Evolutionary conservation across 2,888 invertebrate genomes (phyloP).

Genomic region (Erpobdella octoculata): DNA sequence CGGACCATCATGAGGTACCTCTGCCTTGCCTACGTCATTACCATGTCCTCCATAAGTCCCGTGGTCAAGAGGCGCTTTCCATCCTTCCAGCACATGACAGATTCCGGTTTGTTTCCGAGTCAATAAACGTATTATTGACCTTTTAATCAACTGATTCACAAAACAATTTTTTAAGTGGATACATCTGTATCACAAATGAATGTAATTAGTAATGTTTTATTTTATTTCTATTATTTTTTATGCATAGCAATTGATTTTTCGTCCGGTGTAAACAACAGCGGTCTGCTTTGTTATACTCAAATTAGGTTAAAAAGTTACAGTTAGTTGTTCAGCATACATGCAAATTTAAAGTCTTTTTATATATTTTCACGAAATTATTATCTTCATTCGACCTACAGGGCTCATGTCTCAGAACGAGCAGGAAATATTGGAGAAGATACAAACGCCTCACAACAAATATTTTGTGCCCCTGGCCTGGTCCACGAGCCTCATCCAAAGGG

Average conservation of each 20-base stretch:
- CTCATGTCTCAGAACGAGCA: slow-evolving; percentile 60
- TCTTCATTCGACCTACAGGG: no score
- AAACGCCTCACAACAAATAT: slow-evolving; percentile 61
- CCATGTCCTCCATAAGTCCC: slow-evolving; percentile 60
- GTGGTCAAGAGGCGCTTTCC: slow-evolving; percentile 59
- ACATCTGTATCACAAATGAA: neutral
- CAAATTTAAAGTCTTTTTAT: no score
- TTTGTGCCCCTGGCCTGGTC: slow-evolving; percentile 64
- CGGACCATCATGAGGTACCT: slow-evolving; percentile 60
- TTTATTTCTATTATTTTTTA: neutral
- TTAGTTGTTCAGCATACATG: no score
- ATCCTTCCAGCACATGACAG: slow-evolving; percentile 53
- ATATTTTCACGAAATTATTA: no score
- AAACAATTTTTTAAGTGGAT: neutral
- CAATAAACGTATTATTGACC: neutral
- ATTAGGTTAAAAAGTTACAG: no score
- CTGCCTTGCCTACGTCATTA: slow-evolving; percentile 55
- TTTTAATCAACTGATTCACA: neutral
- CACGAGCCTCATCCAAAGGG: slow-evolving; percentile 58
- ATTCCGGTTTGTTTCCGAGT: slow-evolving; percentile 43
- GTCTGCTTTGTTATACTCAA: no score
- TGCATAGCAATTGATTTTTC: neutral
- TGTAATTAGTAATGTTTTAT: neutral
- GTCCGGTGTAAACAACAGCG: no score
- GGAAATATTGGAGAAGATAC: slow-evolving; percentile 58